phyloP scores from a whole-genome alignment of 2,113 vertebrate genomes.

The Carlito syrichta region DNA sequence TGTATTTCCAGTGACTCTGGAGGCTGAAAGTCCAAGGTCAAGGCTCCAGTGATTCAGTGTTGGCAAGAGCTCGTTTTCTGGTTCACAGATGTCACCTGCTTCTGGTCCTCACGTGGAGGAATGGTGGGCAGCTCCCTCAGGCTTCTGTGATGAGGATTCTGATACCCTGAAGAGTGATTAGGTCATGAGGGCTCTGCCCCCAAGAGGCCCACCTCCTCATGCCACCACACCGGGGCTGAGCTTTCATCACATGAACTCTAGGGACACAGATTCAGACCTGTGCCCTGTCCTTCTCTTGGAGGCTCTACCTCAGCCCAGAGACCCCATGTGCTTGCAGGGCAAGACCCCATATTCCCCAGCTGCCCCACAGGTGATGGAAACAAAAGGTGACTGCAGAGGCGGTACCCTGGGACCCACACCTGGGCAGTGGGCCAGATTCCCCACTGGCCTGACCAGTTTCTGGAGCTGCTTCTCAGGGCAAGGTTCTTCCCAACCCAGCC shows the following conservation, averaged over 20 bases:
- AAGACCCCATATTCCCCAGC: not conserved
- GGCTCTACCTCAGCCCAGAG: not conserved
- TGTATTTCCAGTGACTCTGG: not conserved
- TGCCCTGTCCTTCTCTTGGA: not conserved
- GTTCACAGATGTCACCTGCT: not conserved
- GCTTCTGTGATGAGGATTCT: not conserved
- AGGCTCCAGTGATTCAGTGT: not conserved
- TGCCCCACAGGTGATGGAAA: not conserved
- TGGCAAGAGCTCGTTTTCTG: not conserved
- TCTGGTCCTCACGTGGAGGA: not conserved
- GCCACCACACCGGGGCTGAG: not conserved
- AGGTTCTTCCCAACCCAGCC: not conserved
- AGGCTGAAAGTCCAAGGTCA: not conserved
- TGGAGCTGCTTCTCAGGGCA: not conserved
- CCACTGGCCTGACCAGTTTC: not conserved
- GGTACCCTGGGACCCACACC: not conserved
- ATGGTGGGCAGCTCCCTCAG: not conserved
- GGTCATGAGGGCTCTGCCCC: not conserved
- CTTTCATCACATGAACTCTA: not conserved
- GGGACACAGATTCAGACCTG: not conserved
- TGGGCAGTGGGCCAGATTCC: no score
- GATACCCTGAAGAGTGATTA: not conserved
- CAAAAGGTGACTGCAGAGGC: not conserved
- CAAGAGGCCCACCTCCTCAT: not conserved
- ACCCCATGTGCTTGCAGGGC: no score